Percentiles rank a stretch among this genome's conserved stretches.
Evolutionary conservation across 1,140 invertebrate species (phyloP).

Genomic region (Euura saliciscinereae): DNA sequence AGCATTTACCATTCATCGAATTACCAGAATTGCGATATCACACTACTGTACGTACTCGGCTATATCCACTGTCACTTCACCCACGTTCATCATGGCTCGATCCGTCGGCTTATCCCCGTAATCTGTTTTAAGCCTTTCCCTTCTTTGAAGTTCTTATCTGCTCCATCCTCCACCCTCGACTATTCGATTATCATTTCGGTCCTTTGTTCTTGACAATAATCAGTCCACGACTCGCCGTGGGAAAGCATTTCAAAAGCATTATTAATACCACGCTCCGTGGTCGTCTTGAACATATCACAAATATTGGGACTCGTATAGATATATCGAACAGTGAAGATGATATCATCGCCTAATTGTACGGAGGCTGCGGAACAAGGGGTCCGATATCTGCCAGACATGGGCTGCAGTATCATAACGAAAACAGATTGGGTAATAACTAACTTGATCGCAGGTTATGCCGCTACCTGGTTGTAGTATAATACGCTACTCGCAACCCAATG

Average conservation of each 20-base stretch:
- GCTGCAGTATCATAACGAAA: constrained; percentile 10
- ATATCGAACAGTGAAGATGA: background rate
- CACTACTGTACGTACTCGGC: background rate
- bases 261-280: too few species aligned
- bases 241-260: too few species aligned
- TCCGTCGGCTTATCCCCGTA: background rate
- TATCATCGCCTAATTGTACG: constrained; percentile 5
- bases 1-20: constrained; percentile 13
- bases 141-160: constrained; percentile 1
- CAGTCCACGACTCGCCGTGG: too few species aligned
- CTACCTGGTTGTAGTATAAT: constrained; percentile 2
- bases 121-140: background rate
- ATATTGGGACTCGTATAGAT: background rate
- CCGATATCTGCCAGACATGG: constrained; percentile 1
- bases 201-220: background rate
- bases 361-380: background rate
- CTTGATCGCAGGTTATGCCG: constrained; percentile 13
- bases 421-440: constrained; percentile 13
- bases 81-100: background rate
- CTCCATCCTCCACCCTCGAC: background rate
- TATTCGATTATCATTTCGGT: background rate
- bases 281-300: background rate
- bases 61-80: background rate
- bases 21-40: constrained; percentile 9
- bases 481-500: background rate